These are phyloP conservation scores for Protonemura montana DNA, from an alignment of 2,888 invertebrate species.

Conservation along the genomic window DNA sequence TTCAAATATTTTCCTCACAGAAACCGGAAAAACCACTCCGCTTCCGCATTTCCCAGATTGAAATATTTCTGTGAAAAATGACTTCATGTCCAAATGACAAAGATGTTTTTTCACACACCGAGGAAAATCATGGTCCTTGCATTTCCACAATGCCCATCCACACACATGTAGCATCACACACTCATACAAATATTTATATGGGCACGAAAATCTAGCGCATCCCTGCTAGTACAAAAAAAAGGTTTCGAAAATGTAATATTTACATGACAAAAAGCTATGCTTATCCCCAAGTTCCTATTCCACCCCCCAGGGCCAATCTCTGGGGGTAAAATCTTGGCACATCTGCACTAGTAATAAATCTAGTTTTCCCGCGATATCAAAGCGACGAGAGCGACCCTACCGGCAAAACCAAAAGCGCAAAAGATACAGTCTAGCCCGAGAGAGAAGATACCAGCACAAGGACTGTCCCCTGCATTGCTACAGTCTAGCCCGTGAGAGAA, in stretches of 20 bases:
- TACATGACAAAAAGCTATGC: constrained; percentile 4
- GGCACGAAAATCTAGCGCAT: not conserved
- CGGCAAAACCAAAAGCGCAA: not conserved
- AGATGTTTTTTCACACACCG: not conserved
- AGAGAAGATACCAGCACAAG: too few species aligned
- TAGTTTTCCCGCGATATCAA: not conserved
- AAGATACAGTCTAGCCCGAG: too few species aligned
- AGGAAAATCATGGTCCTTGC: not conserved
- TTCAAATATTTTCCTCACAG: not conserved
- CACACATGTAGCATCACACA: not conserved
- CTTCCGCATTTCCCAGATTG: not conserved
- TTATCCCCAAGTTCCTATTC: not conserved
- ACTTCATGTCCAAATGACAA: not conserved
- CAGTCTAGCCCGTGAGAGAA: too few species aligned
- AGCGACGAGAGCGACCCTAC: not conserved
- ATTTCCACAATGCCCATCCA: not conserved
- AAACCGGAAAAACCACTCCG: not conserved
- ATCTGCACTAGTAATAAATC: not conserved
- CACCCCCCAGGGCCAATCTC: not conserved
- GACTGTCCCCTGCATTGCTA: too few species aligned
- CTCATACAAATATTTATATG: not conserved
- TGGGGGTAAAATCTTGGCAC: not conserved
- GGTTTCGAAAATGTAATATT: not conserved
- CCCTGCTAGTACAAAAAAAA: not conserved
- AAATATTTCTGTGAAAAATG: not conserved